Base-by-base conservation (phyloP, 2,888 invertebrate genomes). In the Hyposoter dolosus region DNA sequence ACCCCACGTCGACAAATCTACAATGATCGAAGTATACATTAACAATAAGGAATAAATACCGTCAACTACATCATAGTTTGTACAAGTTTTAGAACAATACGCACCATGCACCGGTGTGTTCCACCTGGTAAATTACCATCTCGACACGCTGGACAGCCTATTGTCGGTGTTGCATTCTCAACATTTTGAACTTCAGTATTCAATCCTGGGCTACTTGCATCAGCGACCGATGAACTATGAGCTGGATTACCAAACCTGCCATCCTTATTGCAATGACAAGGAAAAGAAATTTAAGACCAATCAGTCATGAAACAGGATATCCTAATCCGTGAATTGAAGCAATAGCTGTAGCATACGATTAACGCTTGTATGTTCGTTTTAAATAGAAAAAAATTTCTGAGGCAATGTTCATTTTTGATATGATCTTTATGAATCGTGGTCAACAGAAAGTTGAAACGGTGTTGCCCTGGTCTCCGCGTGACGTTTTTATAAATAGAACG, bases 81-180 rank as follows among this genome's bases (percentile, higher is more conserved):
- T 35, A 45, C 35, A n/a, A n/a, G 5, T 45, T 43, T 43, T 63
- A 56, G 40, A 56, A 79, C 23, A 69, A 50, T 50, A 82, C n/a
- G 40, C 77, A 83, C 82, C 75, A 17, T 53, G 53, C 63, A 69
- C 32, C 45, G 71, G 45, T 83, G 82, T n/a, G 82, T 77, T 43
- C 77, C 71, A 35, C 12, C 45, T 35, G 66, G 82, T 9, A 50
- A 45, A 56, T 83, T 56, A 32, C 63, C 60, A 23, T 77, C 76
- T 60, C 45, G 12, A 69, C 77, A 83, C 23, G 69, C 71, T 23
- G 82, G 77, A 56, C 77, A 83, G 17, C 35, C 40, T 15, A 50
- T 45, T 32, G 43, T 66, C 45, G 28, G 60, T 79, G n/a, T 56
- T 43, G 45, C 28, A 15, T 10, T 65, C 65, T 32, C 63, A 50